Base-by-base conservation (phyloP, 2,888 invertebrate genomes). In the Drosophila formosana region DNA sequence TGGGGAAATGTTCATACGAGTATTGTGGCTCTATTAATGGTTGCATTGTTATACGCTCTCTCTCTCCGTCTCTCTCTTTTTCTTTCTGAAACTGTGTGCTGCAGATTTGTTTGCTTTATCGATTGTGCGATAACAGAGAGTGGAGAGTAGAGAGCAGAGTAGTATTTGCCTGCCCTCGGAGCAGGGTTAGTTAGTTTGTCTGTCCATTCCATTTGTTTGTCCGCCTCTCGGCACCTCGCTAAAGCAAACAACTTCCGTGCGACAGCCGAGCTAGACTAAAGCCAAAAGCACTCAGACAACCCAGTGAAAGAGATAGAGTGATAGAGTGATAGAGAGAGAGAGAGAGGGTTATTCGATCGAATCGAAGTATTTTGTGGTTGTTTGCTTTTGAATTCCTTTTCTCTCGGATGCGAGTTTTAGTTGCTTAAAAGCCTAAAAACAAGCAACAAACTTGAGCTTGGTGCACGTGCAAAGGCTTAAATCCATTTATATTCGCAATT, bases 101-200 rank as follows among this genome's bases (percentile, higher is more conserved):
- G 51, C 61, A 66, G 66, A 72, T 68, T 70, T 81, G 73, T 89
- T 84, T 81, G 66, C 73, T 78, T 68, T 65, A 78, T 87, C 88
- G 88, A 87, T 89, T 87, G 76, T 73, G 34, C 43, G 51, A 65
- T 57, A 66, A 53, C 63, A 50, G 30, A 4, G 63, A 66, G 45
- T 58, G 66, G 13, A 60, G 58, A 61, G 28, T 3, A 2, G 18
- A 18, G 18, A 18, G 1, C 1, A 18, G 63, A 65, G 41, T 58
- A 72, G 18, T 63, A 64, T 64, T 75, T 73, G 63, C 46, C 52
- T 66, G 65, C 32, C 68, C 68, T 66, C 51, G 41, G 45, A 41
- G 50, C 52, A 50, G 64, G 66, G 39, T 43, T 58, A 13, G 60
- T 65, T 46, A 28, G 60, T 65, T 34, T 60, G 53, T 56, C 60